phyloP scores from a whole-genome alignment of 1,140 invertebrate genomes.

The Drosophila lacertosa region DNA sequence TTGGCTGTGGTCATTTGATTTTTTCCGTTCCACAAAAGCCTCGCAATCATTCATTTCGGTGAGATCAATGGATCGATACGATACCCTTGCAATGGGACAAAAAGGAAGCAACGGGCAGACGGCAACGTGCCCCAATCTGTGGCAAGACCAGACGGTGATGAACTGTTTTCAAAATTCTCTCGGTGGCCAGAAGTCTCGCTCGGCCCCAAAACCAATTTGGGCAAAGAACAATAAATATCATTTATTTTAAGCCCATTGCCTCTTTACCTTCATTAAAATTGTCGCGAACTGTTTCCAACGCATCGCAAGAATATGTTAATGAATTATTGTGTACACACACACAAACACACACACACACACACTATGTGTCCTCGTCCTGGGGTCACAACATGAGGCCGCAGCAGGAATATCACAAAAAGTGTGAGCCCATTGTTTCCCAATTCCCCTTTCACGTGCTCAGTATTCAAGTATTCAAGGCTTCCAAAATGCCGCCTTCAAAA shows the following conservation, averaged over 20 bases:
- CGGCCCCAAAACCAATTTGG: conserved; percentile 34
- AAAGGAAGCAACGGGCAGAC: conserved; percentile 49
- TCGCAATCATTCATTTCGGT: conserved; percentile 79
- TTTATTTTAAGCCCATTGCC: conserved; percentile 47
- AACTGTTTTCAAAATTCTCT: conserved; percentile 69
- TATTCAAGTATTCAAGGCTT: conserved; percentile 4
- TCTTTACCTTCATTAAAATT: conserved; percentile 70
- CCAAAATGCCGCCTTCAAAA: conserved; percentile 3
- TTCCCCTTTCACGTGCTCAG: neutral
- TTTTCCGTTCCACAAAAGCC: conserved; percentile 48
- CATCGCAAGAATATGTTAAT: conserved; percentile 76
- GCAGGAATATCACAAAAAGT: conserved; percentile 14
- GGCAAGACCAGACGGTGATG: conserved; percentile 48
- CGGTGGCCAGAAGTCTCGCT: conserved; percentile 17
- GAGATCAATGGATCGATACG: conserved; percentile 78
- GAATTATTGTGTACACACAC: conserved; percentile 47
- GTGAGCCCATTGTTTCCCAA: conserved; percentile 24
- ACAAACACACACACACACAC: neutral
- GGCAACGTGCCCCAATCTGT: conserved; percentile 27
- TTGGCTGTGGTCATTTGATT: conserved; percentile 45
- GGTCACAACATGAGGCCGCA: conserved; percentile 7
- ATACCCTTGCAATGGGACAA: conserved; percentile 64
- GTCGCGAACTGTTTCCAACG: conserved; percentile 65
- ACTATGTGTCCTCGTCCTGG: neutral
- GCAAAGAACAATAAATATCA: conserved; percentile 55